Conservation (phyloP, 2,113 vertebrate genomes). For the Ranitomeya variabilis region DNA sequence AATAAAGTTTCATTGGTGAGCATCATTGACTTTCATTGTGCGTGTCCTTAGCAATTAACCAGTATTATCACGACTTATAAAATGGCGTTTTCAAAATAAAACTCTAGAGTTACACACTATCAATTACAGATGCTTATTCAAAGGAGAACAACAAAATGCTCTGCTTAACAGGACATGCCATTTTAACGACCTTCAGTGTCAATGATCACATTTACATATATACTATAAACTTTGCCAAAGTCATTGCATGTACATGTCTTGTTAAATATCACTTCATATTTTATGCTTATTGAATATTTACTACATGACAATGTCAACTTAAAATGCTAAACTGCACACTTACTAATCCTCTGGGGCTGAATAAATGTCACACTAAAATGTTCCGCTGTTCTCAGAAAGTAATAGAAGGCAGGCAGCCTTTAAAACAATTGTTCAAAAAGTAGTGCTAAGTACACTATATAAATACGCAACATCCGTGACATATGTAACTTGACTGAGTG, state of each 20-base stretch:
- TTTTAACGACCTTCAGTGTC: conserved; percentile 51
- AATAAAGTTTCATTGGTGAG: neutral
- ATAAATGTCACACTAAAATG: conserved; percentile 56
- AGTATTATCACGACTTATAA: neutral
- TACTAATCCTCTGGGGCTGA: conserved; percentile 55
- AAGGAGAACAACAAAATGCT: conserved; percentile 29
- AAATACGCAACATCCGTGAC: neutral
- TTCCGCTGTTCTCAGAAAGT: conserved; percentile 33
- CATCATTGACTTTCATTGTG: conserved; percentile 9
- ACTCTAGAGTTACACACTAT: conserved; percentile 18
- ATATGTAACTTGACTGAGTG: neutral
- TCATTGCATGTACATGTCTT: conserved; percentile 52
- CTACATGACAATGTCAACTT: conserved; percentile 56
- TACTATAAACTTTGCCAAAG: conserved; percentile 53
- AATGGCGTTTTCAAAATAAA: conserved; percentile 19
- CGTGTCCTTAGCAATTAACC: conserved; percentile 7
- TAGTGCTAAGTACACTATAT: neutral
- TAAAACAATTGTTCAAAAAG: conserved; percentile 27
- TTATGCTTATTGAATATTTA: conserved; percentile 59
- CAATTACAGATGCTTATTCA: conserved; percentile 36
- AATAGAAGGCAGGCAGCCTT: conserved; percentile 35
- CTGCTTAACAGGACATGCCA: conserved; percentile 10
- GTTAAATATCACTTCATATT: conserved; percentile 54
- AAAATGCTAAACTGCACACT: conserved; percentile 56
- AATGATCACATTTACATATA: conserved; percentile 56